Percentiles rank a stretch among this genome's conserved stretches.
These are phyloP conservation scores for Colletes latitarsis DNA, from an alignment of 1,140 invertebrate genomes.

Conservation along the genomic window DNA sequence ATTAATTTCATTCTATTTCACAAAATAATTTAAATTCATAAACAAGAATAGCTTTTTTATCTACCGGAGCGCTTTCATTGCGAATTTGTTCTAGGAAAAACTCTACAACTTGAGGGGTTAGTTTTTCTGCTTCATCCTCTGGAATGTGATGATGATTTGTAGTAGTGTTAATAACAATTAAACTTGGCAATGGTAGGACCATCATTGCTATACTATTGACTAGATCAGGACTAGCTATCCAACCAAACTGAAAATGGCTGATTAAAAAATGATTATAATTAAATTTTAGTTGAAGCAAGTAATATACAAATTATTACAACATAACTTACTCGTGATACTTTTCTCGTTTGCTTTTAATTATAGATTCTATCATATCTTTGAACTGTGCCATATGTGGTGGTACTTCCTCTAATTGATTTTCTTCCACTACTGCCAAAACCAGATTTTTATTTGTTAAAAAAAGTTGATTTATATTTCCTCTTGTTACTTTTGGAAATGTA, in stretches of 20 bases:
- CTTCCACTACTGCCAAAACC: constrained; percentile 92
- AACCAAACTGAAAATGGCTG: constrained; percentile 94
- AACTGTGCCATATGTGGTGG: constrained; percentile 91
- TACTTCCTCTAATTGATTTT: constrained; percentile 92
- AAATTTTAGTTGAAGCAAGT: constrained; percentile 2
- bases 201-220: constrained; percentile 96
- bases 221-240: constrained; percentile 92
- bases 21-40: constrained; percentile 4
- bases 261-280: constrained; percentile 53
- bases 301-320: neutral
- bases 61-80: constrained; percentile 88
- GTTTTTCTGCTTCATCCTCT: constrained; percentile 89
- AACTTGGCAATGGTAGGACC: constrained; percentile 89
- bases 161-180: constrained; percentile 94
- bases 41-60: constrained; percentile 9
- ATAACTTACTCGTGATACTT: constrained; percentile 88
- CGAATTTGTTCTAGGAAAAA: constrained; percentile 89
- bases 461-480: constrained; percentile 91
- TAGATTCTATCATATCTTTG: constrained; percentile 91
- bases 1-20: constrained; percentile 6
- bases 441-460: constrained; percentile 92
- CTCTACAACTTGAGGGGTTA: constrained; percentile 90
- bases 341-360: constrained; percentile 89
- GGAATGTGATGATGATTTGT: constrained; percentile 95
- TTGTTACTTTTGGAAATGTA: constrained; percentile 93